Conservation (phyloP, 2,797 vertebrate species). For the Tangara arthus region DNA sequence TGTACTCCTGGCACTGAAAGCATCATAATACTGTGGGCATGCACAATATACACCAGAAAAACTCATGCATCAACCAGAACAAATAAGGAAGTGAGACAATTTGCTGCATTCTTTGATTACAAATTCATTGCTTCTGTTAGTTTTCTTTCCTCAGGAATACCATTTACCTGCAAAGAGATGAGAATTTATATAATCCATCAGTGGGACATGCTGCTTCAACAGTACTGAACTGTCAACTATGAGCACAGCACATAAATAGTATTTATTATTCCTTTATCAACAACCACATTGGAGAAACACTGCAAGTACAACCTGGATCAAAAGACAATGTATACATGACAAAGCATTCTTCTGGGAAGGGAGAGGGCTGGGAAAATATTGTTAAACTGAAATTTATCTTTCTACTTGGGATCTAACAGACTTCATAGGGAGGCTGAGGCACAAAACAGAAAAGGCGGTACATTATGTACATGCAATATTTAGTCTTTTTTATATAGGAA, state of each 20-base stretch:
- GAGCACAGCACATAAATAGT: neutral
- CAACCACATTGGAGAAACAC: neutral
- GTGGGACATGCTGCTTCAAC: neutral
- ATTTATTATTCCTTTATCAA: neutral
- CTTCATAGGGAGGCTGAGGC: neutral
- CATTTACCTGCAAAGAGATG: conserved; percentile 89
- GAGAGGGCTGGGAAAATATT: neutral
- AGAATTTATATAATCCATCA: neutral
- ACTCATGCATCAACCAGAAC: conserved; percentile 60
- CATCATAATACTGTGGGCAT: conserved; percentile 62
- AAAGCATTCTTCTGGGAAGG: neutral
- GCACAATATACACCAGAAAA: conserved; percentile 65
- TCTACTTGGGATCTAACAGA: neutral
- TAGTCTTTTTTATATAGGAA: neutral
- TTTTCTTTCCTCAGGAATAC: conserved; percentile 99
- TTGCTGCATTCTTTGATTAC: conserved; percentile 70
- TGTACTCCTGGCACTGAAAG: conserved; percentile 60
- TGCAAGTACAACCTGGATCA: neutral
- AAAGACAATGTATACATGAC: accelerated
- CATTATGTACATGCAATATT: neutral
- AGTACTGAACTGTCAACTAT: neutral
- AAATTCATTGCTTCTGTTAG: conserved; percentile 93
- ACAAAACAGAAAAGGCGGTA: neutral
- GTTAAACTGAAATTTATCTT: neutral
- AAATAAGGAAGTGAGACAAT: neutral